Evolutionary conservation across 2,888 invertebrate species (phyloP).

Genomic region (Drosophila testacea): DNA sequence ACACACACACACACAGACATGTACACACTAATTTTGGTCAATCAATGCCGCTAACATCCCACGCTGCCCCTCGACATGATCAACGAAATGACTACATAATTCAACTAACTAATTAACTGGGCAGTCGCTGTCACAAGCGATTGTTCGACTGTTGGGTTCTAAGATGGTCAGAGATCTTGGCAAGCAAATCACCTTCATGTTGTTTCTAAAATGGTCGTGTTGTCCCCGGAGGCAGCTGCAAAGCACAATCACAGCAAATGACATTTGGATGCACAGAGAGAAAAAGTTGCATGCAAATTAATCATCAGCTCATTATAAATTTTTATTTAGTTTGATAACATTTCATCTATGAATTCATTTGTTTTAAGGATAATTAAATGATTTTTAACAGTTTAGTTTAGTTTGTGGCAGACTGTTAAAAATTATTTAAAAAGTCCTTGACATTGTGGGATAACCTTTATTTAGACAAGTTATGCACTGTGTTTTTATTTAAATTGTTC

Average conservation of each 20-base stretch:
- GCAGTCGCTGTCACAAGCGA: conserved; percentile 47
- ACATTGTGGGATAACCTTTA: neutral
- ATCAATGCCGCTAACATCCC: conserved; percentile 70
- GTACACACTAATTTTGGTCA: conserved; percentile 69
- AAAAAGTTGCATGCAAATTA: neutral
- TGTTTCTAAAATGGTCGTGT: conserved; percentile 39
- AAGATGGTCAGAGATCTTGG: conserved; percentile 45
- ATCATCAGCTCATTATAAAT: neutral
- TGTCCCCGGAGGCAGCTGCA: conserved; percentile 23
- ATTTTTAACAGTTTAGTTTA: neutral
- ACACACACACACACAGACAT: neutral
- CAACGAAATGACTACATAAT: conserved; percentile 45
- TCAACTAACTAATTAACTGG: conserved; percentile 63
- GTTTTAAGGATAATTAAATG: too few relatives aligned
- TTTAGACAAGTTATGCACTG: too few relatives aligned
- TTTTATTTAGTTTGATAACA: too few relatives aligned
- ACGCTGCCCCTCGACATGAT: conserved; percentile 38
- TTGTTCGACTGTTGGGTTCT: conserved; percentile 39
- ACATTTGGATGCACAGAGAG: conserved; percentile 26
- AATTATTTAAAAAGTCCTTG: neutral
- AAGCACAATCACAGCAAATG: conserved; percentile 27
- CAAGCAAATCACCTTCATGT: conserved; percentile 58
- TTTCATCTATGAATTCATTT: too few relatives aligned
- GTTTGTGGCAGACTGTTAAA: neutral
- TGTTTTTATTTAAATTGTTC: too few relatives aligned